Base-by-base conservation (phyloP, 1,140 invertebrate genomes). In the Zeugodacus cucurbitae region DNA sequence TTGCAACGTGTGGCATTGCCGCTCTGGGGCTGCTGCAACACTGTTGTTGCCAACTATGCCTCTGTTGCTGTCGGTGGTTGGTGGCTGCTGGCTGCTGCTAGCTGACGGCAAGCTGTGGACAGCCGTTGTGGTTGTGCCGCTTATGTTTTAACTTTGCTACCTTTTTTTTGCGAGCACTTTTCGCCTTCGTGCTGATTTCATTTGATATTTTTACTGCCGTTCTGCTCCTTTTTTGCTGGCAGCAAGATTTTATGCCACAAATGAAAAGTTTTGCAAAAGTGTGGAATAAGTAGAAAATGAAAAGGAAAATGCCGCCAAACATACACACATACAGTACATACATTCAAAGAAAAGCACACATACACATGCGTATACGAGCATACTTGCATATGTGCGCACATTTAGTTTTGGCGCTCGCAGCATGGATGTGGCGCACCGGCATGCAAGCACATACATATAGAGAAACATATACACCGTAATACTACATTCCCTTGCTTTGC, bases 21-120 rank as follows among this genome's bases (percentile, higher is more conserved):
- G 32, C 29, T 32, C 2, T 64, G 62, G 29, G 26, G n/a, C 62
- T 32, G 14, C 48, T 54, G 5, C 32, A 34, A 4, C 17, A 26
- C 14, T n/a, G 34, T 37, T 29, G 34, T 10, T 32, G 26, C 26
- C 32, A 37, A 17, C 41, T 41, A 8, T 82, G 41, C 41, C 41
- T 37, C 41, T 91, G 90, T 22, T 34, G 67, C 34, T 82, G 37
- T n/a, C 22, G 74, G 74, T 29, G 41, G 74, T 41, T 48, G 74
- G 5, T 54, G 37, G n/a, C 26, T 82, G 74, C 1, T 29, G 74
- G 37, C 70, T 78, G 37, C 41, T 78, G 37, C 10, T 48, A 41
- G n/a, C 74, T 82, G 48, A 41, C 74, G 41, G 74, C 74, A 37
- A 22, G 22, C 74, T 82, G 74, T 82, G 74, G 74, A 82, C 74